Evolutionary conservation across 2,797 vertebrate species (phyloP).

Genomic region (Rhynchonycteris naso): DNA sequence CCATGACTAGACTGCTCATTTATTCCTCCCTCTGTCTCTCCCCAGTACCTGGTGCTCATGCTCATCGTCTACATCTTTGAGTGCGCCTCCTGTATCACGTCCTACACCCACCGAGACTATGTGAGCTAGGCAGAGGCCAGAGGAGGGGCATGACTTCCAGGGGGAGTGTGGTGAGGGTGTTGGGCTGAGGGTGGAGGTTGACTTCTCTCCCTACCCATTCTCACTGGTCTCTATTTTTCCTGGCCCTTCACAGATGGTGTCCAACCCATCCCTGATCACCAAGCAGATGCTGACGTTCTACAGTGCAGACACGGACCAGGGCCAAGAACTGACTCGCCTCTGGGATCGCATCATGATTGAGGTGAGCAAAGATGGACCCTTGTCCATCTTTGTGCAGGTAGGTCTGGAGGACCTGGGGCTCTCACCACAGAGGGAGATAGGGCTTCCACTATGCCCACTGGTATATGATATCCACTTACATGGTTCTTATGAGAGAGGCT

Average conservation of each 20-base stretch:
- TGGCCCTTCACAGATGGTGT: constrained; percentile 83
- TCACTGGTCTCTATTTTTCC: neutral
- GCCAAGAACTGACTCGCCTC: constrained; percentile 83
- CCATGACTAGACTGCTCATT: neutral
- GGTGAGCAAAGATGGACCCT: constrained; percentile 63
- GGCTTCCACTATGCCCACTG: neutral
- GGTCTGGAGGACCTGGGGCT: neutral
- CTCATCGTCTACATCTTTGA: constrained; percentile 88
- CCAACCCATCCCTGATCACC: constrained; percentile 87
- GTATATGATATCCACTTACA: neutral
- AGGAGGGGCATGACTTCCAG: neutral
- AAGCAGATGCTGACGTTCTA: constrained; percentile 89
- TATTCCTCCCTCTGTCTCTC: neutral
- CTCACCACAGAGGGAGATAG: neutral
- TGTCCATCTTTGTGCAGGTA: neutral
- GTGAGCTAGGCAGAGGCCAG: constrained; percentile 80
- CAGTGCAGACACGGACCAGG: constrained; percentile 56
- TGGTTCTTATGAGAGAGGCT: neutral
- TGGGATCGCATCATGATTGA: constrained; percentile 89
- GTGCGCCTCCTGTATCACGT: constrained; percentile 88
- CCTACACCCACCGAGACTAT: constrained; percentile 88
- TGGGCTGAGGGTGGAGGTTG: neutral
- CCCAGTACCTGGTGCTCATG: constrained; percentile 88
- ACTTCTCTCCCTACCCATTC: neutral
- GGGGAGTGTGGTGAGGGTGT: neutral